Base-by-base conservation (phyloP, 2,113 vertebrate species). In the Telmatochromis bifrenatus region DNA sequence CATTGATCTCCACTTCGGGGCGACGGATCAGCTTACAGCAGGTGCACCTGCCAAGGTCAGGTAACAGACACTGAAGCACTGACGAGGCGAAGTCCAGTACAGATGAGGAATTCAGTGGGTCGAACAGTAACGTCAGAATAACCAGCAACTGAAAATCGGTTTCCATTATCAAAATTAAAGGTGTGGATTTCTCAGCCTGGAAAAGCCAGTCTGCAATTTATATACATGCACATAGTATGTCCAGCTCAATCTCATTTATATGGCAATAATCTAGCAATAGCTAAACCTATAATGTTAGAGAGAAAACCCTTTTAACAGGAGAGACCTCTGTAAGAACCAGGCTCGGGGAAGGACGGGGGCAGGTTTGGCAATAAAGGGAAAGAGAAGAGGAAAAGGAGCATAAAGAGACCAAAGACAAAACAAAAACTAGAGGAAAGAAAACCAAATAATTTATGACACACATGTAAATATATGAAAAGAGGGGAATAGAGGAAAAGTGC, bases 11-110 rank as follows among this genome's bases (percentile, higher is more conserved):
- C 33, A 17, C 77, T 47, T 60, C 53, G 14, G 81, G 2, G 17
- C 10, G 1, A 80, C 75, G 83, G 82, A 86, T 90, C 26, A 10
- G 42, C 7, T 88, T 85, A 85, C 70, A 77, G 70, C 15, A 77
- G 70, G 70, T 45, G 15, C 70, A 33, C 68, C 31, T 75, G 81
- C 31, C 85, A 86, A 88, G 87, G 90, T 92, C 90, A 88, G 75
- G 17, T 7, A 26, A 26, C 80, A 79, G 83, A 79, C 87, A 68
- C 60, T 1, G 83, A 85, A 17, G 83, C 87, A 65, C 79, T 31
- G 83, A 83, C 12, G 85, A 65, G 47, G 65, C 77, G 28, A 31
- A 17, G 68, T 73, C 68, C 37, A 10, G 37, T 17, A 73, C 13
- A 45, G 68, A 73, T 42, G 65, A 70, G 35, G 12, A 15, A 4